Conservation (phyloP, 2,888 invertebrate species). For the Labia minor region DNA sequence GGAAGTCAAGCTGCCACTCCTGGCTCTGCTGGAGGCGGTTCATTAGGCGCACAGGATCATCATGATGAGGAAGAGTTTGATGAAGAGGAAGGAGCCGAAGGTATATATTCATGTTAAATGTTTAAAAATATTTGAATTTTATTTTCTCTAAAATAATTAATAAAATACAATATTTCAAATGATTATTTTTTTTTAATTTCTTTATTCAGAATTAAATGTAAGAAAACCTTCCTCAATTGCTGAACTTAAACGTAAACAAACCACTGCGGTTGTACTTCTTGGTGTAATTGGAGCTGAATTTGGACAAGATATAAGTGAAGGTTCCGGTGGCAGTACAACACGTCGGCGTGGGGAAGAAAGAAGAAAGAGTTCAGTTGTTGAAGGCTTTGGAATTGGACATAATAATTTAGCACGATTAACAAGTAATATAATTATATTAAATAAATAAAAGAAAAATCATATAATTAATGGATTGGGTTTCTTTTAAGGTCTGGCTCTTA, state of each 20-base stretch:
- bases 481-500: slow-evolving; percentile 67
- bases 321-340: slow-evolving; percentile 33
- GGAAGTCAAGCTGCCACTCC: slow-evolving; percentile 13
- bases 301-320: slow-evolving; percentile 70
- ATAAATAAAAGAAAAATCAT: background rate
- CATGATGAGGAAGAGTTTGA: slow-evolving; percentile 74
- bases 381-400: slow-evolving; percentile 77
- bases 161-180: background rate
- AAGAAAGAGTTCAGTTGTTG: slow-evolving; percentile 72
- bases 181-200: background rate
- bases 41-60: slow-evolving; percentile 33
- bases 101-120: slow-evolving; percentile 34
- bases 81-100: slow-evolving; percentile 70
- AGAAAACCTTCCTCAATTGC: slow-evolving; percentile 75
- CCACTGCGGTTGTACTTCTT: slow-evolving; percentile 89
- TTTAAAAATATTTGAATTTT: background rate
- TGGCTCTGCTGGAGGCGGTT: background rate
- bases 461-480: slow-evolving; percentile 14
- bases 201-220: slow-evolving; percentile 39
- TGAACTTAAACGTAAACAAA: slow-evolving; percentile 85
- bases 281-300: slow-evolving; percentile 98
- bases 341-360: slow-evolving; percentile 35
- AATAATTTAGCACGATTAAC: slow-evolving; percentile 84
- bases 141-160: background rate
- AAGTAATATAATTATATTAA: slow-evolving; percentile 41